Conservation (phyloP, 2,888 invertebrate genomes). For the Pyrgus malvae region DNA sequence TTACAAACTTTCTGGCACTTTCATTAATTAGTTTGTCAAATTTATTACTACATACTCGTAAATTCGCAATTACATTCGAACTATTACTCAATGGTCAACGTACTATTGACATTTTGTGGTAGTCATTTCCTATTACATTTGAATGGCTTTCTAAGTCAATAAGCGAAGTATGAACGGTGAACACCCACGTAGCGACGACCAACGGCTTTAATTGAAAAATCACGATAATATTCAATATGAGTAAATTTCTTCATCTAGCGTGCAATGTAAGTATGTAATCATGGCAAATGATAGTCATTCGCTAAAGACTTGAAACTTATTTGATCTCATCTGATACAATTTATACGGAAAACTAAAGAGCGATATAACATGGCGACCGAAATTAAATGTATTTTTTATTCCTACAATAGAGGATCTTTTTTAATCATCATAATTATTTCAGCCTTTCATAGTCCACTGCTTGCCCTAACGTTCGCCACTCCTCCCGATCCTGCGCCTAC, state of each 20-base stretch:
- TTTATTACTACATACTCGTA: neutral
- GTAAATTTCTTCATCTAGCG: constrained; percentile 71
- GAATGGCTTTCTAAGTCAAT: constrained; percentile 28
- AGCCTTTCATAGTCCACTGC: too few relatives aligned
- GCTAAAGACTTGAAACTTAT: constrained; percentile 44
- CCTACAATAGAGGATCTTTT: too few relatives aligned
- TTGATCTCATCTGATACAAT: constrained; percentile 33
- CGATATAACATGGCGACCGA: constrained; percentile 10
- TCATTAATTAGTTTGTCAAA: neutral
- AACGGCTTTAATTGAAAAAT: constrained; percentile 26
- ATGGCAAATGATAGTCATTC: constrained; percentile 59
- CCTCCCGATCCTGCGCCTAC: too few relatives aligned
- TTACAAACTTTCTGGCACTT: too few relatives aligned
- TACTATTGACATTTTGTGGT: constrained; percentile 24
- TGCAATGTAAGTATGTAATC: constrained; percentile 59
- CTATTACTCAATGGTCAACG: constrained; percentile 18
- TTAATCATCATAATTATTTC: too few relatives aligned
- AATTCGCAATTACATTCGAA: neutral
- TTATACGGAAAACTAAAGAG: constrained; percentile 27
- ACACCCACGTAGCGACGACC: constrained; percentile 23
- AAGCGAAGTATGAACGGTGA: constrained; percentile 19
- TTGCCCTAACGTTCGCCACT: too few relatives aligned
- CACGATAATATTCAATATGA: constrained; percentile 46
- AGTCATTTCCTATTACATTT: constrained; percentile 25
- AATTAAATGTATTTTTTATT: neutral